These are phyloP conservation scores for Pheucticus melanocephalus DNA, from an alignment of 2,113 vertebrate genomes.

Conservation along the genomic window DNA sequence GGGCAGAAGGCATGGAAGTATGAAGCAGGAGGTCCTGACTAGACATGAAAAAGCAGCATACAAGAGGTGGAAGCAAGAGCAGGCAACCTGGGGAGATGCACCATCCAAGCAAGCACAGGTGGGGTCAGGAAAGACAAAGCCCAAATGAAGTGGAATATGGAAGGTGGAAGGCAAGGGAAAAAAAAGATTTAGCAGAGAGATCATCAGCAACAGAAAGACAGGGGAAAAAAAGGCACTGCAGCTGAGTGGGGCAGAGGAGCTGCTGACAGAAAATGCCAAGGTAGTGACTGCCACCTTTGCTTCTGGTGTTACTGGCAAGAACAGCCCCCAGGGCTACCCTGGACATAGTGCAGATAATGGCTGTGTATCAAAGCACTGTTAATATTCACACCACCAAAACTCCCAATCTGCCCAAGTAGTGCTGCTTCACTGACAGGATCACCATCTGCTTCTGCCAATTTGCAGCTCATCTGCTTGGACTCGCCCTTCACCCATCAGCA, in stretches of 20 bases:
- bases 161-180: neutral
- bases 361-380: neutral
- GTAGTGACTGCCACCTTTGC: neutral
- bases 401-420: neutral
- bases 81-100: neutral
- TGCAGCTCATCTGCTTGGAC: neutral
- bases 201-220: neutral
- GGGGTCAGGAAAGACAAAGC: neutral
- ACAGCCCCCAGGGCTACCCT: neutral
- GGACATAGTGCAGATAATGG: neutral
- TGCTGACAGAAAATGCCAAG: neutral
- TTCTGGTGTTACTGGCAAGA: neutral
- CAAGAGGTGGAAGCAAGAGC: neutral
- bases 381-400: neutral
- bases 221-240: neutral
- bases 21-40: neutral
- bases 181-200: neutral
- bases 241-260: neutral
- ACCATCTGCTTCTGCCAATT: neutral
- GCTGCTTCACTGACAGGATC: neutral
- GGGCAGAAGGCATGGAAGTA: neutral
- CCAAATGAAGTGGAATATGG: neutral
- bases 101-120: neutral
- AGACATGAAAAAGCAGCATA: neutral
- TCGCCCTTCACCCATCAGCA: fast-evolving